Base-by-base conservation (phyloP, 2,888 invertebrate genomes). In the Agapostemon virescens region DNA sequence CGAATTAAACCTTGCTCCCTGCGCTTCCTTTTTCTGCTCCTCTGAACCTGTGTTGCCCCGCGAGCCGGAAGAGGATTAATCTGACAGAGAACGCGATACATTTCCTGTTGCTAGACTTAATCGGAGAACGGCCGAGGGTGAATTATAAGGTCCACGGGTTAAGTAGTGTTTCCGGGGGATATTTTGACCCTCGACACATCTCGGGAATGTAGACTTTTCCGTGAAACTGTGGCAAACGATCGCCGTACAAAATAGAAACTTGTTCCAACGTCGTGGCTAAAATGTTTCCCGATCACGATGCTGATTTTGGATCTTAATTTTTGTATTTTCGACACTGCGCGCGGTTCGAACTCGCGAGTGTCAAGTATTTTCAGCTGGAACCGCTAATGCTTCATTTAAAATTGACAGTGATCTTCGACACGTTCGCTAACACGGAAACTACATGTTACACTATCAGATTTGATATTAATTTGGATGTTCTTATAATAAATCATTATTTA, bases 1-100 rank as follows among this genome's bases (percentile, higher is more conserved):
- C 23, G 71, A 72, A 72, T 72, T 72, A 72, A 72, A 72, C 61
- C 42, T 42, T 63, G 36, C 49, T 45, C 63, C 36, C 15, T 17
- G 42, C 11, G 61, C 30, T 63, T 36, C 33, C 71, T 63, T 67
- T 67, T 42, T 45, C 33, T 23, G 61, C 55, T 55, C 2, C 61
- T 45, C 23, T 45, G 33, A 20, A 33, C 42, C 71, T 45, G 45
- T 26, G 69, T 69, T 61, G 33, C 52, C 23, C 38, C 55, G 38
- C 38, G 20, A 30, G 40, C 40, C 26, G 40, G 42, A 33, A 36
- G 71, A 30, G 66, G 66, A 73, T 73, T 73, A 73, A 73, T 42
- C 45, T 45, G 26, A 63, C 71, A 30, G 61, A 23, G 71, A 11
- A 20, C 17, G 63, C 42, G 40, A 33, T 68, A 49, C 13, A 68